Evolutionary conservation across 2,797 vertebrate genomes (phyloP).

Genomic region (Neosilurus hyrtlii): DNA sequence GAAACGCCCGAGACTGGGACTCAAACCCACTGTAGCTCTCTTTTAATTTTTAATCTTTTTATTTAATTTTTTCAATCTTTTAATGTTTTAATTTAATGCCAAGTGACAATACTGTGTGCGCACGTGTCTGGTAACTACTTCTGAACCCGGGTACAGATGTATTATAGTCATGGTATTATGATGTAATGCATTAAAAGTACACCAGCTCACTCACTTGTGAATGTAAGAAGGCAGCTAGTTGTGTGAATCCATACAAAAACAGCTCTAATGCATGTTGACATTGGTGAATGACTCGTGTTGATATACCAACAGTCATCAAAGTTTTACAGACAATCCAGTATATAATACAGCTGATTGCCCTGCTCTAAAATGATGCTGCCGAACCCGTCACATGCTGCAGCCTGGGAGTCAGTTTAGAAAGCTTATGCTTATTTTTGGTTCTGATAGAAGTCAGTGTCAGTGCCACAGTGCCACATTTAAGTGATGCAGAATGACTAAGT

Average conservation of each 20-base stretch:
- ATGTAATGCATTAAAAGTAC: neutral
- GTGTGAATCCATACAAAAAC: neutral
- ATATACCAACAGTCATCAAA: neutral
- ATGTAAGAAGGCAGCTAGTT: neutral
- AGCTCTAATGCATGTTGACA: neutral
- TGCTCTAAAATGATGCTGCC: neutral
- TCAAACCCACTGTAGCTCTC: too few species aligned
- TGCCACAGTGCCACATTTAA: neutral
- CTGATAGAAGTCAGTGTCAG: neutral
- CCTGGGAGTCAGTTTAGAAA: neutral
- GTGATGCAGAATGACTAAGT: neutral
- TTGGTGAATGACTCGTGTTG: neutral
- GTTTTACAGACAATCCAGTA: neutral
- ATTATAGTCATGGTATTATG: neutral
- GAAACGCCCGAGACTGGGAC: too few species aligned
- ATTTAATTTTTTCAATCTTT: too few species aligned
- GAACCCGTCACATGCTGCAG: neutral
- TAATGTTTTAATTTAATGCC: too few species aligned
- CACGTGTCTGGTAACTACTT: neutral
- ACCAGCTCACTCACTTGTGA: neutral
- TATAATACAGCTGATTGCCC: neutral
- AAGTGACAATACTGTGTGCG: neutral
- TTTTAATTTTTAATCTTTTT: too few species aligned
- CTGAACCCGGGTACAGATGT: neutral
- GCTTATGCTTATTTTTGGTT: neutral